Conservation (phyloP, 35 echinoderm and acorn worm species). For the Chiridota heheva region DNA sequence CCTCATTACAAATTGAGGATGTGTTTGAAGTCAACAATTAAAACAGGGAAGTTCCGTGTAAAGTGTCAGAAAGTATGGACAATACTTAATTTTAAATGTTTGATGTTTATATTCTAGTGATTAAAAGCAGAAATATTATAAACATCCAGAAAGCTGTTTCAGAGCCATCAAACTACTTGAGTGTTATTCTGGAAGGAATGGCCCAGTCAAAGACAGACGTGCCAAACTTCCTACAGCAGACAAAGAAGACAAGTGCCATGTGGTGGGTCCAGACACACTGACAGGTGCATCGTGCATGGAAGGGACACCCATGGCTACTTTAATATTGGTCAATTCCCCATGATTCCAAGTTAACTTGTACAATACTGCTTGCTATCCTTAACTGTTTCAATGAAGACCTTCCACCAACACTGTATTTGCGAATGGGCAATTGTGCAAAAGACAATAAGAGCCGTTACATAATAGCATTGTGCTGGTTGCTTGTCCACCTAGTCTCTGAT, state of each 20-base stretch:
- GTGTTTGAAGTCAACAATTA: too few relatives aligned
- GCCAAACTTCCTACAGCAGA: not conserved
- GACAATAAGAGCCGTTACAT: constrained; percentile 17
- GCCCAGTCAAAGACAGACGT: constrained; percentile 12
- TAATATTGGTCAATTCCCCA: not conserved
- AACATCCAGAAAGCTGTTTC: not conserved
- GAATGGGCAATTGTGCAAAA: constrained; percentile 6
- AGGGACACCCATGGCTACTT: not conserved
- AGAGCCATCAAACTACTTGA: constrained; percentile 5
- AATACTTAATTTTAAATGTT: too few relatives aligned
- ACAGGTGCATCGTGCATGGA: constrained; percentile 25
- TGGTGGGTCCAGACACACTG: constrained; percentile 2
- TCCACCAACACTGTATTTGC: not conserved
- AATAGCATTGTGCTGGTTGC: not conserved
- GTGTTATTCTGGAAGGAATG: constrained; percentile 29
- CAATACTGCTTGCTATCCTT: not conserved
- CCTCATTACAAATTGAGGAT: too few relatives aligned
- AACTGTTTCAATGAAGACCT: not conserved
- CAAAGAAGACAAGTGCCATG: not conserved
- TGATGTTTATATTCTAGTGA: too few relatives aligned
- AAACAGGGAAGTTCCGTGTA: too few relatives aligned
- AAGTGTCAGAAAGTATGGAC: too few relatives aligned
- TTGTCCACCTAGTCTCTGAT: not conserved
- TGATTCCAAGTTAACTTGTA: constrained; percentile 9
- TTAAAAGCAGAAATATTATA: constrained; percentile 7